A percentile compares a stretch with the other conserved stretches of the same genome.
phyloP scores from a whole-genome alignment of 2,797 vertebrate species.

The Gobio occitaniae region DNA sequence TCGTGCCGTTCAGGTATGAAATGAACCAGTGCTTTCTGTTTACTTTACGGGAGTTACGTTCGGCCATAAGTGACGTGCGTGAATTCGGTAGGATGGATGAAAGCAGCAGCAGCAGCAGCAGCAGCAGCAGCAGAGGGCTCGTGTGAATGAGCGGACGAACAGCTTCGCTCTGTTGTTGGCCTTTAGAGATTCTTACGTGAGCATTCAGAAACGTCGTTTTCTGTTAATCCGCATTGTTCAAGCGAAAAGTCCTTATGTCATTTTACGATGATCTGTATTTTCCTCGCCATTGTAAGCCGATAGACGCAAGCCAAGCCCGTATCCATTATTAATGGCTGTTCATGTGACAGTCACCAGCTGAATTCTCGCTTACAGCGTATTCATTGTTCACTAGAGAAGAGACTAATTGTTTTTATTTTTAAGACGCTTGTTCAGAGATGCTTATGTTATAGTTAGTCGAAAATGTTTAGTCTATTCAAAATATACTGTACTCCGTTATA shows the following conservation, averaged over 20 bases:
- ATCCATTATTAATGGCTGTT: constrained; percentile 80
- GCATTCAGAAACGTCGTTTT: neutral
- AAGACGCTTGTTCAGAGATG: neutral
- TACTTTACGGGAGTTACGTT: constrained; percentile 1
- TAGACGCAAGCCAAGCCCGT: constrained; percentile 66
- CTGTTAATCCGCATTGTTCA: neutral
- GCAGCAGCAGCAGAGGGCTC: neutral
- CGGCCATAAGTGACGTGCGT: neutral
- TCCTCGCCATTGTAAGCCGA: constrained; percentile 70
- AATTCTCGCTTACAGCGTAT: constrained; percentile 6
- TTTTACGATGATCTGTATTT: constrained; percentile 3
- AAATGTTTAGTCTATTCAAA: neutral
- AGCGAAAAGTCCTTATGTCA: neutral
- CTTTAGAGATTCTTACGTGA: neutral
- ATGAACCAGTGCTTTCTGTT: constrained; percentile 5
- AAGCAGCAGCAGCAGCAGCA: neutral
- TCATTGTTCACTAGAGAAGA: neutral
- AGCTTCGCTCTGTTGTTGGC: neutral
- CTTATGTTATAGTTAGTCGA: neutral
- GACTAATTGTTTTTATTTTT: neutral
- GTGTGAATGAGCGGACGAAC: constrained; percentile 4
- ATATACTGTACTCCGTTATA: neutral
- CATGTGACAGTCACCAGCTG: constrained; percentile 49
- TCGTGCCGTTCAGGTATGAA: constrained; percentile 89
- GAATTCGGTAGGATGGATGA: constrained; percentile 11